Evolutionary conservation across 2,113 vertebrate species (phyloP), one percentile per base, ranked within the genome.

Genomic region (Cyprinodon variegatus): DNA sequence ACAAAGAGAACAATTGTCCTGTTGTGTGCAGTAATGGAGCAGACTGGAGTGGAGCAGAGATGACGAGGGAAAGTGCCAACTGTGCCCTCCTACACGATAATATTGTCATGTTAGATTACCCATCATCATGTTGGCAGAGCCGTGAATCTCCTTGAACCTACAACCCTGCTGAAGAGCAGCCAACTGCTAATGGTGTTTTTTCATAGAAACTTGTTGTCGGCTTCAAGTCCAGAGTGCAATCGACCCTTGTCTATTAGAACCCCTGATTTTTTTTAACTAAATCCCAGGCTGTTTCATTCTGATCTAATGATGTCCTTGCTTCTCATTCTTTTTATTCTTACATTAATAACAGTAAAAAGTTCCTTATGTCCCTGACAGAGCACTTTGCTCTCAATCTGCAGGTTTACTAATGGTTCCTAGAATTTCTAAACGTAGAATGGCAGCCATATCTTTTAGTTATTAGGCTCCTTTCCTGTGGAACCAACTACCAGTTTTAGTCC

Each of bases 51-150:
- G 78, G 76, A 78, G 76, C 69, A 68, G 82, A 75, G 77, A 77
- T 69, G 65, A 80, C 43, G 46, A 74, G 67, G 48, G 61, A 79
- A 84, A 80, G 70, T 70, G 84, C 89, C 86, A 88, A 83, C 87
- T 81, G 70, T 82, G 77, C 79, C 87, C 82, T 88, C 87, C 83
- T 82, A 82, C 86, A 67, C 68, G 9, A 90, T 89, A 93, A 88
- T 81, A 89, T 83, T 88, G 82, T 91, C 85, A 86, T 92, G 87
- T 92, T 86, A 87, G 86, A 93, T 93, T 92, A 88, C 77, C 88
- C 86, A 90, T 92, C 89, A 92, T 81, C 69, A 87, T 88, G 79
- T 85, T 91, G 88, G 85, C 85, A 80, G 71, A 81, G 78, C 74
- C 74, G 60, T 66, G 60, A 72, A 73, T 87, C 88, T 88, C 86